These are phyloP conservation scores for Archivesica marissinica DNA, from an alignment of 1,140 invertebrate species.

Conservation along the genomic window DNA sequence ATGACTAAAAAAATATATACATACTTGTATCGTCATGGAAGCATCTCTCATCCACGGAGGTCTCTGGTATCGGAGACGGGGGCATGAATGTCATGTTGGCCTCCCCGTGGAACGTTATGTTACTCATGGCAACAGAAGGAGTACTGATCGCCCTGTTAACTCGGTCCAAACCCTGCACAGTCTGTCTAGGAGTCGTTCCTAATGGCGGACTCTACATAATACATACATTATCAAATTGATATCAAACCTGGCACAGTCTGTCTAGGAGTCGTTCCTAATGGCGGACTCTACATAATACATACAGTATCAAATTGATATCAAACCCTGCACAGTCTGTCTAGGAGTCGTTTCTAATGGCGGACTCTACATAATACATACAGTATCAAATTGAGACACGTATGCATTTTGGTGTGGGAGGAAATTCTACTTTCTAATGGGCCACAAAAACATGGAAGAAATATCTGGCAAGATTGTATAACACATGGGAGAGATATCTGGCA, in stretches of 20 bases:
- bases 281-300: not conserved
- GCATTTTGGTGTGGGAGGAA: not conserved
- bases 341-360: not conserved
- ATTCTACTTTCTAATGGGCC: not conserved
- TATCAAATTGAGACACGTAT: not conserved
- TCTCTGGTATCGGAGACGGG: constrained; percentile 40
- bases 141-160: constrained; percentile 37
- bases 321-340: not conserved
- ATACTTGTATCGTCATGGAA: constrained; percentile 22
- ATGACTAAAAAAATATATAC: not conserved
- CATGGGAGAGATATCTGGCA: no score
- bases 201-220: not conserved
- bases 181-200: not conserved
- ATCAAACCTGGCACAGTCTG: not conserved
- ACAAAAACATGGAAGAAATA: no score
- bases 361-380: not conserved
- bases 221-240: not conserved
- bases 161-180: not conserved
- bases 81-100: constrained; percentile 41
- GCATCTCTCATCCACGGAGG: not conserved
- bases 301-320: not conserved
- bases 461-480: no score
- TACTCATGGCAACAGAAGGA: constrained; percentile 40
- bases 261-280: not conserved
- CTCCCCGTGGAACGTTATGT: constrained; percentile 58